Evolutionary conservation across 2,888 invertebrate genomes (phyloP).

Genomic region (Dicyrtomina minuta): DNA sequence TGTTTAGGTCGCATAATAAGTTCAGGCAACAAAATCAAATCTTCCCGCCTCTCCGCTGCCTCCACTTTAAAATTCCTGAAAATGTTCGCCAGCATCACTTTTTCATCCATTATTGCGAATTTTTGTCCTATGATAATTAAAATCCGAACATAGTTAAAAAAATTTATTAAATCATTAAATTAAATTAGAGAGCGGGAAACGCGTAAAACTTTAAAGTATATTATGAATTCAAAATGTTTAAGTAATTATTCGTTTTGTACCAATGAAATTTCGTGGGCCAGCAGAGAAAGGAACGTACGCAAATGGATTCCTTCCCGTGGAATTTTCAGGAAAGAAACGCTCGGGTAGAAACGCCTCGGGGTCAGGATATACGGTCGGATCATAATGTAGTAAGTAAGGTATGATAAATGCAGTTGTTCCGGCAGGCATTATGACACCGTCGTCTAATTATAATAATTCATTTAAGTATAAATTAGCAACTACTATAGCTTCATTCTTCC

Average conservation of each 20-base stretch:
- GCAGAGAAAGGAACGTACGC: conserved; percentile 35
- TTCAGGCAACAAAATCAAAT: conserved; percentile 63
- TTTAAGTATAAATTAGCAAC: neutral
- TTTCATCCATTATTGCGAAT: conserved; percentile 64
- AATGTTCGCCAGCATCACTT: conserved; percentile 63
- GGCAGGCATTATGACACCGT: conserved; percentile 8
- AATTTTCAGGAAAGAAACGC: conserved; percentile 25
- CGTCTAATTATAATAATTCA: no score
- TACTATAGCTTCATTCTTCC: no score
- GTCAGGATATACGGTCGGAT: conserved; percentile 27
- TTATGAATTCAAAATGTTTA: no score
- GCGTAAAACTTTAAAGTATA: no score
- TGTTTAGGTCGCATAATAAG: conserved; percentile 62
- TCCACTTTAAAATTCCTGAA: conserved; percentile 63
- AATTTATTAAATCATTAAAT: no score
- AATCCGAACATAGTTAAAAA: no score
- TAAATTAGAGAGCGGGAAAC: no score
- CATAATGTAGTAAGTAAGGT: conserved; percentile 27
- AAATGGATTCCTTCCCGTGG: conserved; percentile 8
- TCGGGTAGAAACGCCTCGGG: conserved; percentile 31
- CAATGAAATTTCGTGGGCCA: conserved; percentile 35
- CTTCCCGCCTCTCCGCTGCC: conserved; percentile 62
- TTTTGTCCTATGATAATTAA: conserved; percentile 60
- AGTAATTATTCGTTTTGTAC: no score
- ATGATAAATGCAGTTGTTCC: conserved; percentile 26